Conservation (phyloP, 2,113 vertebrate genomes). For the Tringa solitaria region DNA sequence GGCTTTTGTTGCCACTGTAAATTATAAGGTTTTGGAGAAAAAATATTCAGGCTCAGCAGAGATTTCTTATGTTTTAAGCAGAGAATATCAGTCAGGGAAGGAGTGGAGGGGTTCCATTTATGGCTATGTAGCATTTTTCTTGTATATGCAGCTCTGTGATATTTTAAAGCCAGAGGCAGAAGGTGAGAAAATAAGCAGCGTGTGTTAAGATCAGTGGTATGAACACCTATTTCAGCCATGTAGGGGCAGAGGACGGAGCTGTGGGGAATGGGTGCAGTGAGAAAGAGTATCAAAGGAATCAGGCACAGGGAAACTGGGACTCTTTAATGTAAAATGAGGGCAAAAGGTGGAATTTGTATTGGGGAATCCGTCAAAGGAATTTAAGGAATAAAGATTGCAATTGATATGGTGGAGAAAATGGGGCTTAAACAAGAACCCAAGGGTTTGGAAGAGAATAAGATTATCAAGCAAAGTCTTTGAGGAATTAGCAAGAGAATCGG, state of each 20-base stretch:
- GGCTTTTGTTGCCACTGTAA: neutral
- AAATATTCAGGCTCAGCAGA: neutral
- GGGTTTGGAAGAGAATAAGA: neutral
- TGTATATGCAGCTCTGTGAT: neutral
- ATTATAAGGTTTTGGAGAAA: neutral
- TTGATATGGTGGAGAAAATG: neutral
- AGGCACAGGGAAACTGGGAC: neutral
- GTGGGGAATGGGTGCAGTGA: neutral
- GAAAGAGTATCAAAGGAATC: neutral
- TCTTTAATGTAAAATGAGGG: neutral
- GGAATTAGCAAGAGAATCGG: neutral
- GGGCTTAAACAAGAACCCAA: neutral
- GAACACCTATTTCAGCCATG: neutral
- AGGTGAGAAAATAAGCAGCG: neutral
- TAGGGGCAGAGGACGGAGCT: neutral
- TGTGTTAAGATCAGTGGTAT: neutral
- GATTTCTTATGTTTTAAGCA: neutral
- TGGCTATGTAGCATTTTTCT: neutral
- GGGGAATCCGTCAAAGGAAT: neutral
- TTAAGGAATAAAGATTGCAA: neutral
- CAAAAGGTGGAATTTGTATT: neutral
- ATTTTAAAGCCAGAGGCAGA: neutral
- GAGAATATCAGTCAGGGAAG: neutral
- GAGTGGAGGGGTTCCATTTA: neutral
- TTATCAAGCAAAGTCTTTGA: neutral